phyloP scores from a whole-genome alignment of 2,888 invertebrate genomes.

The Dermolepida albohirtum region DNA sequence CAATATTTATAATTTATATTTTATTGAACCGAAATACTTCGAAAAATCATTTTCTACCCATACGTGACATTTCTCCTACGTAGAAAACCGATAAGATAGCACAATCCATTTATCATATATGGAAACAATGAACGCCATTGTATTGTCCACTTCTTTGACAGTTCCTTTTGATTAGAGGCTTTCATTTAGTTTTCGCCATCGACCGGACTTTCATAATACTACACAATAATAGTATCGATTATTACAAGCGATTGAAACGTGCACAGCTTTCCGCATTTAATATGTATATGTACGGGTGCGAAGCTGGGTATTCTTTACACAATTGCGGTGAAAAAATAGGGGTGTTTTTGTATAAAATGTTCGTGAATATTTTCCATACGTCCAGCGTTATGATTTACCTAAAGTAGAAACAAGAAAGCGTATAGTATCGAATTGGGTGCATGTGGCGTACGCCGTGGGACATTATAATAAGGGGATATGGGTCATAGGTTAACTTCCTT shows the following conservation, averaged over 20 bases:
- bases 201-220: slow-evolving; percentile 26
- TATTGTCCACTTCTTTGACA: slow-evolving; percentile 41
- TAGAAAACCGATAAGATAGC: slow-evolving; percentile 41
- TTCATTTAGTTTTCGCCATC: slow-evolving; percentile 13
- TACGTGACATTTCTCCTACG: too few relatives aligned
- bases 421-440: slow-evolving; percentile 20
- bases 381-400: slow-evolving; percentile 36
- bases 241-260: slow-evolving; percentile 9
- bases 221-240: slow-evolving; percentile 16
- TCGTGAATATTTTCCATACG: slow-evolving; percentile 47
- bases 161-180: slow-evolving; percentile 29
- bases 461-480: slow-evolving; percentile 51
- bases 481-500: slow-evolving; percentile 61
- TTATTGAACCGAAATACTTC: too few relatives aligned
- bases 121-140: slow-evolving; percentile 45
- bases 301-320: slow-evolving; percentile 57
- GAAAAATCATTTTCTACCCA: too few relatives aligned
- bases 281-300: slow-evolving; percentile 45
- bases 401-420: neutral
- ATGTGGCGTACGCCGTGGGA: slow-evolving; percentile 46
- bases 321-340: slow-evolving; percentile 61
- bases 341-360: slow-evolving; percentile 59
- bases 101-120: slow-evolving; percentile 44
- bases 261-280: slow-evolving; percentile 37
- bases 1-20: too few relatives aligned